Evolutionary conservation across 35 echinoderm and acorn worm genomes (phyloP).

Genomic region (Holothuria glaberrima): DNA sequence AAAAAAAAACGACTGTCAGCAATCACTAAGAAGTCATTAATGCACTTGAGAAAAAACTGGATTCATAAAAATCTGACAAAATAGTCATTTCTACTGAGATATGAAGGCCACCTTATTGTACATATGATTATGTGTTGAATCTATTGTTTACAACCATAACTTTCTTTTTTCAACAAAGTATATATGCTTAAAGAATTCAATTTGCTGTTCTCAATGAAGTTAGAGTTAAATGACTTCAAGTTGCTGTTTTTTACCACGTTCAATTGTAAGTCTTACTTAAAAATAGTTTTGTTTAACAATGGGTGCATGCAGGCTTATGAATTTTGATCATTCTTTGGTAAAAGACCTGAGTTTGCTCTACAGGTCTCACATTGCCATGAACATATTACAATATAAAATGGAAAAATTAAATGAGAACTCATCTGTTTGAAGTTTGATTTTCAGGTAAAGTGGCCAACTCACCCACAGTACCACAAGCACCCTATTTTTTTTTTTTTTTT

Average conservation of each 20-base stretch:
- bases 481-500: too few relatives aligned
- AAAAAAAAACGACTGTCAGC: neutral
- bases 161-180: neutral
- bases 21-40: neutral
- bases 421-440: constrained; percentile 43
- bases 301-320: neutral
- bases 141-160: neutral
- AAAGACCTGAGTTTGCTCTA: constrained; percentile 35
- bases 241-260: neutral
- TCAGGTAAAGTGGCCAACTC: constrained; percentile 40
- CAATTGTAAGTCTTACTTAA: neutral
- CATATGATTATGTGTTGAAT: neutral
- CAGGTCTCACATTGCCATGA: constrained; percentile 54
- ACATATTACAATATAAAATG: constrained; percentile 67
- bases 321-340: neutral
- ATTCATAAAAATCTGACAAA: neutral
- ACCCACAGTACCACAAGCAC: too few relatives aligned
- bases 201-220: neutral
- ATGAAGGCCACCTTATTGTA: constrained; percentile 1
- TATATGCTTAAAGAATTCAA: neutral
- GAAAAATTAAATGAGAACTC: constrained; percentile 61
- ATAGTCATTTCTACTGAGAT: neutral
- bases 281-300: neutral
- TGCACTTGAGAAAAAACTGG: neutral
- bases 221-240: neutral